Percentiles rank a stretch among this genome's conserved stretches.
phyloP scores from a whole-genome alignment of 2,113 vertebrate species.

The Rhineura floridana region DNA sequence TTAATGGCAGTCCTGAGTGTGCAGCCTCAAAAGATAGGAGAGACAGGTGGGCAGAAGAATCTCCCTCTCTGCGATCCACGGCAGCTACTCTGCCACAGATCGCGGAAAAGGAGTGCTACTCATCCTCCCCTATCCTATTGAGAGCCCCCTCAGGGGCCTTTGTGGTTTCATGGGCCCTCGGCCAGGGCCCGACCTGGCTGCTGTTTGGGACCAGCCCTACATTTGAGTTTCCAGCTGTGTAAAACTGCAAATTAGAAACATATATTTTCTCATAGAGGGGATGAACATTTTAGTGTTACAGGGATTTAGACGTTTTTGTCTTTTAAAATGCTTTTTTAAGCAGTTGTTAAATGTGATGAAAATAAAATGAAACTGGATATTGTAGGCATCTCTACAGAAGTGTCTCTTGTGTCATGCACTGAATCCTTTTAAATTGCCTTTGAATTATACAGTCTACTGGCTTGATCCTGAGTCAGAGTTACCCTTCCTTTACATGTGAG shows the following conservation, averaged over 20 bases:
- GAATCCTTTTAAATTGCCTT: not conserved
- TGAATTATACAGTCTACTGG: not conserved
- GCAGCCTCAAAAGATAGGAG: too few relatives aligned
- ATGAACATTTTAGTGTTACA: constrained; percentile 39
- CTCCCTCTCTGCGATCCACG: too few relatives aligned
- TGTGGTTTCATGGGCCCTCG: too few relatives aligned
- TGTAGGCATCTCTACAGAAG: fast-evolving
- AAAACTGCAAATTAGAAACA: constrained; percentile 57
- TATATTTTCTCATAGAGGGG: constrained; percentile 21
- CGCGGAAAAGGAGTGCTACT: too few relatives aligned
- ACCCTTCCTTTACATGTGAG: not conserved
- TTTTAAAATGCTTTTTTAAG: not conserved
- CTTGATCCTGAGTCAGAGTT: not conserved
- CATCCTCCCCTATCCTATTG: too few relatives aligned
- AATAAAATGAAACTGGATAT: not conserved
- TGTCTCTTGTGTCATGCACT: not conserved
- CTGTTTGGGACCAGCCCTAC: too few relatives aligned
- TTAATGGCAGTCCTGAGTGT: too few relatives aligned
- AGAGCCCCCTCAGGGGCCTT: too few relatives aligned
- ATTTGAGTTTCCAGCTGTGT: constrained; percentile 55
- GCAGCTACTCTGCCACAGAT: too few relatives aligned
- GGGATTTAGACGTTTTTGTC: constrained; percentile 12
- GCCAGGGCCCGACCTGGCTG: too few relatives aligned
- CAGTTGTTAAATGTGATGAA: not conserved
- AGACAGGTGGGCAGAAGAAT: too few relatives aligned